Conservation (phyloP, 2,113 vertebrate genomes). For the Morone chrysops region DNA sequence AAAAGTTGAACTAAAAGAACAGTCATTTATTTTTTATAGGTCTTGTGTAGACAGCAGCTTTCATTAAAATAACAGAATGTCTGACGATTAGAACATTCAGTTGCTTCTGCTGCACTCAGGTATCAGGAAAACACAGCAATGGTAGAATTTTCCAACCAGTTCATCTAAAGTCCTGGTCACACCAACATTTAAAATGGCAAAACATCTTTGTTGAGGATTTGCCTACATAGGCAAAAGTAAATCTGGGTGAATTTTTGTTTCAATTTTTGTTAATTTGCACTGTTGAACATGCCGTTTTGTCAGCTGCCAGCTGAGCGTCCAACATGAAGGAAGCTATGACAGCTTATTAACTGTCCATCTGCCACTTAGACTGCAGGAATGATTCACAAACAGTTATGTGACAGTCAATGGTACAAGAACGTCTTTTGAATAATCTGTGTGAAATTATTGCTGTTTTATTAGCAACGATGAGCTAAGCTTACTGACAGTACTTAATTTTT, state of each 20-base stretch:
- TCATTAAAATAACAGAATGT: constrained; percentile 26
- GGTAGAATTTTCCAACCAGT: background rate
- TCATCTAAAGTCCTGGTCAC: background rate
- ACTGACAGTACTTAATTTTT: background rate
- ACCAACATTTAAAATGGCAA: background rate
- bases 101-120: background rate
- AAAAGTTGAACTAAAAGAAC: constrained; percentile 19
- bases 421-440: background rate
- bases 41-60: constrained; percentile 26
- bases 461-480: background rate
- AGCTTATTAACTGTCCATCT: background rate
- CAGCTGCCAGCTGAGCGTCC: background rate
- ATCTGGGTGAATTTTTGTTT: background rate
- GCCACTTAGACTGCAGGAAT: background rate
- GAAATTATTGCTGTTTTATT: background rate
- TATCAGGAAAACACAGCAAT: background rate
- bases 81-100: no score
- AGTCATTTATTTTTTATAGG: constrained; percentile 17
- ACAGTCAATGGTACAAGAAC: no score
- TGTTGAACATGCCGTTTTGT: background rate
- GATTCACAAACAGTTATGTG: background rate
- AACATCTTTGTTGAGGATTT: background rate
- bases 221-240: background rate
- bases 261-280: background rate
- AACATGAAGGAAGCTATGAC: background rate